A percentile compares a stretch with the other conserved stretches of the same genome.
These are phyloP conservation scores for Esox niger DNA, from an alignment of 2,113 vertebrate genomes.

Conservation along the genomic window DNA sequence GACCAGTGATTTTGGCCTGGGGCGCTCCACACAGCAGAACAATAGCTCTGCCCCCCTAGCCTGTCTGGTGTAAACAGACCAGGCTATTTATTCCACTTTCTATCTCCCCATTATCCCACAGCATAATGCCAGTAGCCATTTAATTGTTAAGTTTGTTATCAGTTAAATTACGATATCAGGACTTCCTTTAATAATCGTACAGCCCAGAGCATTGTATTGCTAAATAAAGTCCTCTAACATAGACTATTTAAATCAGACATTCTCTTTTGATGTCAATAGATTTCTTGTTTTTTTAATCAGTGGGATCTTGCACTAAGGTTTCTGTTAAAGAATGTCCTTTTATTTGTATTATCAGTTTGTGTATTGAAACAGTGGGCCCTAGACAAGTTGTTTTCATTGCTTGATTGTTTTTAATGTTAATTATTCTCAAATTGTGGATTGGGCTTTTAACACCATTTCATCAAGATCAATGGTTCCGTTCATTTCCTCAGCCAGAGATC, in stretches of 20 bases:
- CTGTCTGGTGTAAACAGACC: constrained; percentile 44
- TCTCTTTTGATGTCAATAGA: not conserved
- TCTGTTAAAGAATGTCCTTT: not conserved
- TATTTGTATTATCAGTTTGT: not conserved
- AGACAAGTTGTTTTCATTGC: not conserved
- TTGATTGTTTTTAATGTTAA: not conserved
- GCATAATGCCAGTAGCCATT: constrained; percentile 23
- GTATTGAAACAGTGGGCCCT: not conserved
- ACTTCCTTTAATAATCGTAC: not conserved
- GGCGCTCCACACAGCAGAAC: constrained; percentile 72
- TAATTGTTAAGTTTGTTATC: not conserved
- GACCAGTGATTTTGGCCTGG: constrained; percentile 75
- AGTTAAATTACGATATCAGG: no score
- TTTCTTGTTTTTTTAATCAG: not conserved
- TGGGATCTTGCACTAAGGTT: not conserved
- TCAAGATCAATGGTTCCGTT: constrained; percentile 42
- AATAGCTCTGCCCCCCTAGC: constrained; percentile 72
- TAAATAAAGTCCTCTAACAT: not conserved
- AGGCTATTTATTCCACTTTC: constrained; percentile 43
- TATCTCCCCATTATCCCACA: no score
- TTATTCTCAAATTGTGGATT: constrained; percentile 8
- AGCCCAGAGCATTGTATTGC: not conserved
- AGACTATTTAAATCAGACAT: constrained; percentile 17
- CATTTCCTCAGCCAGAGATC: constrained; percentile 49
- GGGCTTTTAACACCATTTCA: constrained; percentile 15